A percentile compares a stretch with the other conserved stretches of the same genome.
These are phyloP conservation scores for Plecotus auritus DNA, from an alignment of 2,113 vertebrate species.

Conservation along the genomic window DNA sequence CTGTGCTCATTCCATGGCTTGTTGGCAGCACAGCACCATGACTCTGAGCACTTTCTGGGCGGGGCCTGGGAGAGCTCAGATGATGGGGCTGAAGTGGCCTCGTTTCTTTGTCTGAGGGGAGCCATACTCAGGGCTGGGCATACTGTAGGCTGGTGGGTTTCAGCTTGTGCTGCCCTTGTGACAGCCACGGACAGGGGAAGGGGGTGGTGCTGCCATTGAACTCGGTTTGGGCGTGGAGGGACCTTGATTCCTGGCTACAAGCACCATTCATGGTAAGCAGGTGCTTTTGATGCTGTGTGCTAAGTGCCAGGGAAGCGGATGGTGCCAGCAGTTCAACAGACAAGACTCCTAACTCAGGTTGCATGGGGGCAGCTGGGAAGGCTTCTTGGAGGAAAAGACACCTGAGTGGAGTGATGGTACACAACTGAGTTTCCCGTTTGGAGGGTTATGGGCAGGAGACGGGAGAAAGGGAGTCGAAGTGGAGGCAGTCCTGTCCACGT, in stretches of 20 bases:
- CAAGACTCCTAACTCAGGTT: neutral
- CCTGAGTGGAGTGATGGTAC: neutral
- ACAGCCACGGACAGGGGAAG: too few species aligned
- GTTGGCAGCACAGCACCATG: fast-evolving
- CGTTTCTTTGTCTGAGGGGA: neutral
- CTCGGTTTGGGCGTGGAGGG: neutral
- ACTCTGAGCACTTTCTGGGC: neutral
- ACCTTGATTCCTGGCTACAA: neutral
- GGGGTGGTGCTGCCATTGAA: fast-evolving
- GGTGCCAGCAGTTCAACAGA: neutral
- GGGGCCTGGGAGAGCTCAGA: neutral
- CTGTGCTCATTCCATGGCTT: neutral
- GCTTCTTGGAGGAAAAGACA: neutral
- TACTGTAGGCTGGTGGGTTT: neutral
- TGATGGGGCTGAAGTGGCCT: neutral
- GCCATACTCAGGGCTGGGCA: fast-evolving
- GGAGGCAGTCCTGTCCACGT: neutral
- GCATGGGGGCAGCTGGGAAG: neutral
- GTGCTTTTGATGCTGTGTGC: neutral
- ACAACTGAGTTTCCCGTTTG: neutral
- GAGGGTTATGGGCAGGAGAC: neutral
- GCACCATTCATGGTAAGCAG: neutral
- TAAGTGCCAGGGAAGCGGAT: neutral
- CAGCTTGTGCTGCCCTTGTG: neutral
- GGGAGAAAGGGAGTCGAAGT: neutral